Evolutionary conservation across 2,113 vertebrate species (phyloP).

Genomic region (Crotalus helleri): DNA sequence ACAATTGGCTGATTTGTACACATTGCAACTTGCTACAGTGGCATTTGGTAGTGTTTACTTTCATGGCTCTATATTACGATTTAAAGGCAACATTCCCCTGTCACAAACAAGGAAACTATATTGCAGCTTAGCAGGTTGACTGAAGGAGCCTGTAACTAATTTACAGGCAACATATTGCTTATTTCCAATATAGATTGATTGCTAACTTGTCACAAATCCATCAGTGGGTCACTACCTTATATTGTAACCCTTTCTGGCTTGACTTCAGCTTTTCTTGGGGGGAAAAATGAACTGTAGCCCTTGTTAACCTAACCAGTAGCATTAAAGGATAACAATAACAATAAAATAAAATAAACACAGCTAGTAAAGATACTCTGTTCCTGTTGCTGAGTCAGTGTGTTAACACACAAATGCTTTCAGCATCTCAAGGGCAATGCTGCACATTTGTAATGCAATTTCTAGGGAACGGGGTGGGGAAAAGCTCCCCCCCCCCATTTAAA

Average conservation of each 20-base stretch:
- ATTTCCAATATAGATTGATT: background rate
- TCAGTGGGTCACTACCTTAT: background rate
- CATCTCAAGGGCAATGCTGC: background rate
- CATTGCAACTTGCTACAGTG: background rate
- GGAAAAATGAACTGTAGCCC: background rate
- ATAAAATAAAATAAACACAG: background rate
- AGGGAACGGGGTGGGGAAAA: background rate
- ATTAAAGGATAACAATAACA: too few relatives aligned
- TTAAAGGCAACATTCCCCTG: background rate
- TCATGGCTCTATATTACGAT: background rate
- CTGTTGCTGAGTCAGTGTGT: background rate
- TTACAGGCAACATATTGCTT: background rate
- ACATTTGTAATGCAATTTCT: background rate
- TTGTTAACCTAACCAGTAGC: background rate
- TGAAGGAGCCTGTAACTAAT: background rate
- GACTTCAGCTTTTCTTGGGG: background rate
- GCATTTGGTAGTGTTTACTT: background rate
- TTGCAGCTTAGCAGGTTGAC: background rate
- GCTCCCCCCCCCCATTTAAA: background rate
- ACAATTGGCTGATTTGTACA: background rate
- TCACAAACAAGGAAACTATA: background rate
- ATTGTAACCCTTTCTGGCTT: background rate
- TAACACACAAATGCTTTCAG: too few relatives aligned
- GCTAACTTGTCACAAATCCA: background rate
- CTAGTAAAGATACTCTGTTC: background rate